Base-by-base conservation (phyloP, 2,797 vertebrate species). In the Falco rusticolus region DNA sequence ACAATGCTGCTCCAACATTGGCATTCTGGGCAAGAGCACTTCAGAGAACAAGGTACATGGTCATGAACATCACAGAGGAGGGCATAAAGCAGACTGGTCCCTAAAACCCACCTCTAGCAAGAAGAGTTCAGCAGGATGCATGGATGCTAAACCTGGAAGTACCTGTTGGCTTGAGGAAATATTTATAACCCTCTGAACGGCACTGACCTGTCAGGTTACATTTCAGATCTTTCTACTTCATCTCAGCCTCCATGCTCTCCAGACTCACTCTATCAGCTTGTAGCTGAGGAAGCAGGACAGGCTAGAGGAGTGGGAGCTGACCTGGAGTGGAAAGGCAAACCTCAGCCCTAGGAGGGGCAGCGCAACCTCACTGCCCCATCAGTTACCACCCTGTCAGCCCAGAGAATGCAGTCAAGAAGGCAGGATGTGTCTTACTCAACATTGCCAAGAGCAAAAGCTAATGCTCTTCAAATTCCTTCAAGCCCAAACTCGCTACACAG, bases 71-170 rank as follows among this genome's bases (percentile, higher is more conserved):
- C 66, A 66, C n/a, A 84, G 61, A 86, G 63, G 22, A 70, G 18
- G n/a, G 16, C 48, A 78, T 4, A 4, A 81, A 76, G 48, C 54
- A 81, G 26, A 13, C 54, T 74, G 13, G 31, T 80, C 68, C 63
- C 33, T 74, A 70, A 89, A 86, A 29, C 19, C 17, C 33, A 28
- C 25, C 24, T 59, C 41, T 92, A 59, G 17, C 65, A 77, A 84
- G 70, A 84, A 69, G 16, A 51, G 80, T 89, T 87, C 34, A 84
- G 50, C 45, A 75, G 56, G 48, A 54, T 50, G 54, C 43, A 26
- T 81, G 53, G n/a, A 74, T 84, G 78, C 47, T 48, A 80, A 96
- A 82, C 22, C 31, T 89, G 78, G 65, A 92, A 94, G 84, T 71
- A 76, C 10, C 24, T 41, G 16, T 48, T 93, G 63, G 61, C 29